phyloP scores from a whole-genome alignment of 2,113 vertebrate genomes.

The Chloropsis hardwickii region DNA sequence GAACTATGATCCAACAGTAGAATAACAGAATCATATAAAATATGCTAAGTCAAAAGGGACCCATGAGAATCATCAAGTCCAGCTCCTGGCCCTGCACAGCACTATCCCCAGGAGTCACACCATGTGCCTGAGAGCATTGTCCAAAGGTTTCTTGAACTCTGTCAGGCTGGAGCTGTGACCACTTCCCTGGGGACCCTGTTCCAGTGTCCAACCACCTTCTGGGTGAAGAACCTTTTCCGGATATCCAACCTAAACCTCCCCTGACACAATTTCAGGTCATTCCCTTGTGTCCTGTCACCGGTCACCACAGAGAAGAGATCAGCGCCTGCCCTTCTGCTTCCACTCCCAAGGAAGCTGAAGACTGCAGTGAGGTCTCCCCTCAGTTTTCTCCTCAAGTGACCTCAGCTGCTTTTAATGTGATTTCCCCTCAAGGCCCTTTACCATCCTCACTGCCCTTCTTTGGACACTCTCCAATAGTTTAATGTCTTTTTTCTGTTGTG shows the following conservation, averaged over 20 bases:
- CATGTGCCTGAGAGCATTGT: fast-evolving
- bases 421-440: background rate
- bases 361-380: background rate
- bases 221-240: background rate
- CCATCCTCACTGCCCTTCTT: fast-evolving
- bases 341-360: fast-evolving
- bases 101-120: background rate
- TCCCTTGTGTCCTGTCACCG: fast-evolving
- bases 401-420: fast-evolving
- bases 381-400: background rate
- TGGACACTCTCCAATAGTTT: fast-evolving
- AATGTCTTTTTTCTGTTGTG: fast-evolving
- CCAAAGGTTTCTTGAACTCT: fast-evolving
- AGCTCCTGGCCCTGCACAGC: background rate
- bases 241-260: background rate
- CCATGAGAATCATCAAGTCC: background rate
- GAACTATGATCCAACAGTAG: background rate
- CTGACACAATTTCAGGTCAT: background rate
- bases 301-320: background rate
- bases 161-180: background rate
- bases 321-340: background rate
- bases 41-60: background rate
- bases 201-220: fast-evolving
- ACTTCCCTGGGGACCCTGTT: background rate
- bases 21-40: fast-evolving